Evolutionary conservation across 2,888 invertebrate species (phyloP), one percentile per base, ranked within the genome.

Genomic region (Orthosia cruda): DNA sequence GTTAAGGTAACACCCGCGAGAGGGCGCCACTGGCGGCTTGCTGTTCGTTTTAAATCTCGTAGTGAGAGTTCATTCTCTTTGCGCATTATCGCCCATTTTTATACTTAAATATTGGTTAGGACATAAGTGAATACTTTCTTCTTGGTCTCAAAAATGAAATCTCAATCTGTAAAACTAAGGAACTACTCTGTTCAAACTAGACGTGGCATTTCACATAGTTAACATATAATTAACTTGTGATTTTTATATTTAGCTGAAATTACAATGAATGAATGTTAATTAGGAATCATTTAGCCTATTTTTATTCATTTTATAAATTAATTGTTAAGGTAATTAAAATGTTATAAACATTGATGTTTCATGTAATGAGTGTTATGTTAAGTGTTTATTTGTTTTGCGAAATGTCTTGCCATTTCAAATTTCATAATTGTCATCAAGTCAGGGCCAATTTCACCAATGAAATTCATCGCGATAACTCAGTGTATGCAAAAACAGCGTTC

Each of bases 141-240:
- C 84, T 84, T 89, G 89, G 89, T 89, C 89, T 89, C 88, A 83
- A 84, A 77, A 83, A 76, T 77, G 54, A 74, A 83, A 85, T 89
- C 83, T 89, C 82, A 78, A 73, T 79, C 71, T 81, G 76, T 80
- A 75, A 80, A 85, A 72, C 54, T 64, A 74, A 83, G 85, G 82
- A 79, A 88, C 88, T 90, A 85, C 89, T 90, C 89, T 88, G 89
- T 86, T 80, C 59, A n/a, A 72, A 61, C 49, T 67, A 67, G 67
- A 16, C 47, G 63, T 81, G 83, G 74, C 71, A 71, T 76, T 80
- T 80, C 72, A 65, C 74, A 73, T 76, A 71, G 52, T 74, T 73
- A 77, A 74, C 57, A 52, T 71, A 70, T 78, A 67, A 58, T 73
- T 74, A 75, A 65, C 61, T 62, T 67, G 76, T 78, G 69, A 83